These are phyloP conservation scores for Campopleginae sp. DNA, from an alignment of 2,888 invertebrate species.

Conservation along the genomic window DNA sequence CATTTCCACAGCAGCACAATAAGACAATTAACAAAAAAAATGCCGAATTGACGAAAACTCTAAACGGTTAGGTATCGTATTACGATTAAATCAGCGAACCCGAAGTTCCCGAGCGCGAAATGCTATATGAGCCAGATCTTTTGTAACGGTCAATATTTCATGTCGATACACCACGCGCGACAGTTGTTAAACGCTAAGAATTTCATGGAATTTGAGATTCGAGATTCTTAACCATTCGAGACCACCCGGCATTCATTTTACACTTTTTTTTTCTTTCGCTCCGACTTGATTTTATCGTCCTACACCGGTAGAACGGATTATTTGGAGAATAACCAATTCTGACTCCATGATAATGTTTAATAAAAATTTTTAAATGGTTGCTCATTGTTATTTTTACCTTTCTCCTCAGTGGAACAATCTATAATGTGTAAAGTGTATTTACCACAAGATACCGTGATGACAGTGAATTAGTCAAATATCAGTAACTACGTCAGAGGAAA, in stretches of 20 bases:
- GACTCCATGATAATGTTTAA: not conserved
- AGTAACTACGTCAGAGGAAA: not conserved
- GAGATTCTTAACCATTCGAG: conserved; percentile 36
- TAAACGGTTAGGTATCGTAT: conserved; percentile 43
- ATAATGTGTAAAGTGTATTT: not conserved
- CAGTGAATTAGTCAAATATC: not conserved
- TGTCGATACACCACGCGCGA: conserved; percentile 45
- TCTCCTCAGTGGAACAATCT: not conserved
- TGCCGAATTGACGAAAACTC: conserved; percentile 44
- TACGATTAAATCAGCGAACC: conserved; percentile 46
- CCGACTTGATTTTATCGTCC: conserved; percentile 5
- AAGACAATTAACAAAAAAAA: conserved; percentile 11
- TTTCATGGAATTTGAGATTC: conserved; percentile 59
- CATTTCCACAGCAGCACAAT: not conserved
- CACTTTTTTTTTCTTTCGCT: conserved; percentile 25
- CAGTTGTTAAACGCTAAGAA: conserved; percentile 65
- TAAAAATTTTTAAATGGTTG: not conserved
- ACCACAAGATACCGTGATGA: not conserved
- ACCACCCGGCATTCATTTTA: conserved; percentile 35
- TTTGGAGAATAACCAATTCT: not conserved
- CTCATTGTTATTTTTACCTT: not conserved
- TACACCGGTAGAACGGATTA: not conserved
- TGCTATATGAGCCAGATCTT: conserved; percentile 19
- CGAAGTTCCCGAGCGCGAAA: conserved; percentile 32
- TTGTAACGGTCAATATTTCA: conserved; percentile 36